phyloP scores from a whole-genome alignment of 92 coral and sea anemone species.

The Paragorgia papillata region DNA sequence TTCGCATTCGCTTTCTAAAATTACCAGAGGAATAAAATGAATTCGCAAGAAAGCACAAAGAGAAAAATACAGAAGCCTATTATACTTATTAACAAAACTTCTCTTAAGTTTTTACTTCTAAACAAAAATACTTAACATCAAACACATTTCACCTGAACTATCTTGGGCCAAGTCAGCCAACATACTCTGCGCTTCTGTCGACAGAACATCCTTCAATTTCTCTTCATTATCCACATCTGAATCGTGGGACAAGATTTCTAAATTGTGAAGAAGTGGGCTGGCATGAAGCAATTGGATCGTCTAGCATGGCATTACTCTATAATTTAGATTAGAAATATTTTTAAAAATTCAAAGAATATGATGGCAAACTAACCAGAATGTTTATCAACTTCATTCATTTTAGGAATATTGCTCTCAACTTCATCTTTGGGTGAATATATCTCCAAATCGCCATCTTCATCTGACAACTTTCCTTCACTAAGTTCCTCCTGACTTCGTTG shows the following conservation, averaged over 20 bases:
- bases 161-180: conserved; percentile 81
- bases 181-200: conserved; percentile 81
- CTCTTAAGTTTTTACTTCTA: background rate
- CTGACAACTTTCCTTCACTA: conserved; percentile 30
- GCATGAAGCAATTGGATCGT: too few species aligned
- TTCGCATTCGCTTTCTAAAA: conserved; percentile 22
- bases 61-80: too few species aligned
- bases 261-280: background rate
- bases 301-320: too few species aligned
- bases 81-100: too few species aligned
- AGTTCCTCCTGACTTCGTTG: conserved; percentile 14
- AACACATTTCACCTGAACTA: conserved; percentile 63
- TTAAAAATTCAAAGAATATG: too few species aligned
- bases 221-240: conserved; percentile 45
- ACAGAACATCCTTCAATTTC: conserved; percentile 61
- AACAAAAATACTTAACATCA: background rate
- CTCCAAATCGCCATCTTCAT: background rate
- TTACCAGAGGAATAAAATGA: background rate
- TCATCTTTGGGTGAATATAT: background rate
- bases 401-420: background rate
- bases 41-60: too few species aligned
- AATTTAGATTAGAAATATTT: too few species aligned
- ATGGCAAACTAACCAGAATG: too few species aligned
- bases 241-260: conserved; percentile 24
- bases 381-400: background rate